These are phyloP conservation scores for Luscinia megarhynchos DNA, from an alignment of 2,797 vertebrate species.

Conservation along the genomic window DNA sequence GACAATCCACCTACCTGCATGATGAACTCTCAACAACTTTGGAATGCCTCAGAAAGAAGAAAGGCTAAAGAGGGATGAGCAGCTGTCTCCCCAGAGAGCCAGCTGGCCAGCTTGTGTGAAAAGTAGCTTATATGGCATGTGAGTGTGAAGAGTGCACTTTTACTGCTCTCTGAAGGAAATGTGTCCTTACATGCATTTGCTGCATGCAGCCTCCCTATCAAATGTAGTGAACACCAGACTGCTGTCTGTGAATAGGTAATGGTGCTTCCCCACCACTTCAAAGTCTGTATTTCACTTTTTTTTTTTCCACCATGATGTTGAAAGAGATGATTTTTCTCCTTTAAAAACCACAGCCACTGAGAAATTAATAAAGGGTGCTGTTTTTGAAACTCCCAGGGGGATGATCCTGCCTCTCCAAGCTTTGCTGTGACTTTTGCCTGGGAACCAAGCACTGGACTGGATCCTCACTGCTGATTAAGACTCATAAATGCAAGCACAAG, in stretches of 20 bases:
- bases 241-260: slow-evolving; percentile 40
- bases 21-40: neutral
- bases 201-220: neutral
- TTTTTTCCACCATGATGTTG: slow-evolving; percentile 2
- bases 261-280: slow-evolving; percentile 55
- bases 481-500: neutral
- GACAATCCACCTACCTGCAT: neutral
- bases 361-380: slow-evolving; percentile 43
- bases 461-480: neutral
- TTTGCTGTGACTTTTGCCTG: slow-evolving; percentile 38
- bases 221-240: neutral
- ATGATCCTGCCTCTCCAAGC: slow-evolving; percentile 7
- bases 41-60: neutral
- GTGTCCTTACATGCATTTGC: neutral
- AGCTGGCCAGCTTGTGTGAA: neutral
- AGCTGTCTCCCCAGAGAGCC: neutral
- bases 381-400: slow-evolving; percentile 15
- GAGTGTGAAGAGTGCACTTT: neutral
- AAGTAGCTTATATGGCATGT: neutral
- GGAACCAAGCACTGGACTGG: neutral
- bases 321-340: slow-evolving; percentile 54
- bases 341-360: slow-evolving; percentile 41
- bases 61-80: neutral
- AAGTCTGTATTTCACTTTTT: slow-evolving; percentile 11
- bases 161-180: neutral